Evolutionary conservation across 2,888 invertebrate species (phyloP).

Genomic region (Conus canariensis): DNA sequence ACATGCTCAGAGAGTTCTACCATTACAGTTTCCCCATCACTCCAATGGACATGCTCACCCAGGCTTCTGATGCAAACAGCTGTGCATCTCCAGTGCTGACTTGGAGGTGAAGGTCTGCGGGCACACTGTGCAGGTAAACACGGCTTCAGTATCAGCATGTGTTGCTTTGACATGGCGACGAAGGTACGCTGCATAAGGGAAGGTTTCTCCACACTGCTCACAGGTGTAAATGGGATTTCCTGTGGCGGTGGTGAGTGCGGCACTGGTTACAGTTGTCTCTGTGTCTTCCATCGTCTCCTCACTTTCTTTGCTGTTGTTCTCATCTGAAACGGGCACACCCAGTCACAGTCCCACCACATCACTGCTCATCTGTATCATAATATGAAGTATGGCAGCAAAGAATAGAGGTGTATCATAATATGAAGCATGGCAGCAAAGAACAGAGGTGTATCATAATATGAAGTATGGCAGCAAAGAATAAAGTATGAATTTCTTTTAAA

Average conservation of each 20-base stretch:
- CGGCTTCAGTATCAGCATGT: neutral
- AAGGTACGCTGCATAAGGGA: slow-evolving; percentile 34
- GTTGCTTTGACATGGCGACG: slow-evolving; percentile 22
- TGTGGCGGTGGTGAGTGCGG: neutral
- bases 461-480: no score
- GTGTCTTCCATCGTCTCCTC: neutral
- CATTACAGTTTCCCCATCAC: no score
- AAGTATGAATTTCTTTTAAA: no score
- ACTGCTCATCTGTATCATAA: no score
- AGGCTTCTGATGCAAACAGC: slow-evolving; percentile 18
- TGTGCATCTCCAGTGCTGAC: slow-evolving; percentile 31
- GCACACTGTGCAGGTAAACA: slow-evolving; percentile 21
- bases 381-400: no score
- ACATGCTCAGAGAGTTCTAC: no score
- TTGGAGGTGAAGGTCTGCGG: slow-evolving; percentile 5
- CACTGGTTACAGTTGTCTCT: neutral
- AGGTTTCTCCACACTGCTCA: slow-evolving; percentile 16
- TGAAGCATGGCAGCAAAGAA: no score
- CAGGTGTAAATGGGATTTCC: slow-evolving; percentile 16
- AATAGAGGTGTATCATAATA: no score
- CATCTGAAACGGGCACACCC: neutral
- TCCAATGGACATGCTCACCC: neutral
- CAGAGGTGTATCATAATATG: no score
- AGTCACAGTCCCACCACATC: no score
- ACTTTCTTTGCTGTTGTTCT: neutral